phyloP scores from a whole-genome alignment of 2,113 vertebrate genomes.

The Xenopus tropicalis region UCB_Xtro_10.0 CM004446.2:104651501-104652000 shows the following conservation, averaged over 20 bases:
- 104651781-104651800: no score
- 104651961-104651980: no score
- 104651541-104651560: constrained; percentile 76
- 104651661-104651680: constrained; percentile 28
- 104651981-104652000: no score
- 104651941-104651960: no score
- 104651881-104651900: no score
- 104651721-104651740: constrained; percentile 12
- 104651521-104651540: constrained; percentile 90
- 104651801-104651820: no score
- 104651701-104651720: constrained; percentile 29
- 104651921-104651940: no score
- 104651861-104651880: no score
- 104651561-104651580: constrained; percentile 82
- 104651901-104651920: no score
- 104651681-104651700: constrained; percentile 42
- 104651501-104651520: constrained; percentile 71
- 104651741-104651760: constrained; percentile 10
- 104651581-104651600: constrained; percentile 78
- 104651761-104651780: constrained; percentile 9
- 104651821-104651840: no score
- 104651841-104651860: no score
- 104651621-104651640: constrained; percentile 77
- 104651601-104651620: constrained; percentile 68
- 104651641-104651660: constrained; percentile 51